phyloP scores from a whole-genome alignment of 2,113 vertebrate species.

The Nothoprocta perdicaria region DNA sequence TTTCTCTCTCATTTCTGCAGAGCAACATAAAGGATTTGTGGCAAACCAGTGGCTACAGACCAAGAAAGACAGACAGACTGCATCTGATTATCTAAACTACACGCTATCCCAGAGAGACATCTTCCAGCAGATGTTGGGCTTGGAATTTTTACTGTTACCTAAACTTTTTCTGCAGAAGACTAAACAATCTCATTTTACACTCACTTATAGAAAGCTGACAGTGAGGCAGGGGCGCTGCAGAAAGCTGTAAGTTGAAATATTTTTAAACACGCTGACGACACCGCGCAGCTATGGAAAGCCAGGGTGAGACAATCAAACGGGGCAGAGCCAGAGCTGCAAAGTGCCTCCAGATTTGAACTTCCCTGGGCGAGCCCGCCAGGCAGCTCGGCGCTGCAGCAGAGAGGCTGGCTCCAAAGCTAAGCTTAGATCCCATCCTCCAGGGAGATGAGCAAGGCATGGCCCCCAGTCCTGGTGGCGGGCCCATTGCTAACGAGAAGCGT shows the following conservation, averaged over 20 bases:
- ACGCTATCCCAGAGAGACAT: accelerated
- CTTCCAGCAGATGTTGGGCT: background rate
- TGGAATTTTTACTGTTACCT: background rate
- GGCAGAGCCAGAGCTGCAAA: slow-evolving; percentile 52
- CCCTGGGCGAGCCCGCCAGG: background rate
- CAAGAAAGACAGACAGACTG: background rate
- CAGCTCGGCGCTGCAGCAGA: slow-evolving; percentile 58
- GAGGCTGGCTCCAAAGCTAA: slow-evolving; percentile 62
- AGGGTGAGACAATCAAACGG: slow-evolving; percentile 48
- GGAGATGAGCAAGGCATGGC: slow-evolving; percentile 62
- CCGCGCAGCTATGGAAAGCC: slow-evolving; percentile 42
- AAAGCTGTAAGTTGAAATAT: slow-evolving; percentile 51
- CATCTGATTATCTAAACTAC: slow-evolving; percentile 1
- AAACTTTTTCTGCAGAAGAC: slow-evolving; percentile 34
- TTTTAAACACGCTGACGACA: slow-evolving; percentile 64
- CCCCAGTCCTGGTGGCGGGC: slow-evolving; percentile 53
- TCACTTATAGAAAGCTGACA: slow-evolving; percentile 31
- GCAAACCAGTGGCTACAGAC: background rate
- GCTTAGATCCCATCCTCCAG: slow-evolving; percentile 63
- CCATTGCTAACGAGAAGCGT: slow-evolving; percentile 61
- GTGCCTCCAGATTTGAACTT: slow-evolving; percentile 65
- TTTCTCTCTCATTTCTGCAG: background rate
- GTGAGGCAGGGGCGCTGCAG: background rate
- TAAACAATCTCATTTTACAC: slow-evolving; percentile 66
- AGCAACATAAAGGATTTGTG: background rate